Conservation (phyloP, 2,797 vertebrate genomes). For the Acanthurus tractus region DNA sequence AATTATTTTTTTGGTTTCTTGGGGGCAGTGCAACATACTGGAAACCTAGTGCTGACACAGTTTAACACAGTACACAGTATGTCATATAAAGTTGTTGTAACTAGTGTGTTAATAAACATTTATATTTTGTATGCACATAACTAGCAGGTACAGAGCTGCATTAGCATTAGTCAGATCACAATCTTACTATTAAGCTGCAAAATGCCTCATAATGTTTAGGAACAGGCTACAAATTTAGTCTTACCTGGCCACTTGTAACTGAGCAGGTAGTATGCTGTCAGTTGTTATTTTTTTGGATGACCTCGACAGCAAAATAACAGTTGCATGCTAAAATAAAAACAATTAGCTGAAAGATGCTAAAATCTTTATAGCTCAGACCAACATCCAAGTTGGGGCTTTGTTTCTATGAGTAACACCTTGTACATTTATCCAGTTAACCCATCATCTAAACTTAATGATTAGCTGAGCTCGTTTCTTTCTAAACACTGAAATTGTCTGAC, state of each 20-base stretch:
- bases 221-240: background rate
- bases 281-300: too few relatives aligned
- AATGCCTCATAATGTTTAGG: background rate
- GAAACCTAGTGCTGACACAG: background rate
- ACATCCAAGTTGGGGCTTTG: background rate
- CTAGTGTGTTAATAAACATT: background rate
- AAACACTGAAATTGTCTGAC: background rate
- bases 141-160: background rate
- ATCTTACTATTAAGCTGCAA: too few relatives aligned
- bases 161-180: background rate
- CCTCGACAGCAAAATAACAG: too few relatives aligned
- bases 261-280: background rate
- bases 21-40: background rate
- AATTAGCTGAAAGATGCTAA: too few relatives aligned
- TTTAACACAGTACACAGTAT: too few relatives aligned
- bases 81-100: background rate
- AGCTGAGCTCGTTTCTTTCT: too few relatives aligned
- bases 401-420: background rate
- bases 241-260: background rate
- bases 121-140: background rate
- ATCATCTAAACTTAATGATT: too few relatives aligned
- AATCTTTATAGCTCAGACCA: too few relatives aligned
- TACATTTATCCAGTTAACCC: background rate
- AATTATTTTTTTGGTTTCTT: background rate
- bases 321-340: too few relatives aligned